These are phyloP conservation scores for Dasyornis broadbenti DNA, from an alignment of 2,113 vertebrate genomes.

Conservation along the genomic window DNA sequence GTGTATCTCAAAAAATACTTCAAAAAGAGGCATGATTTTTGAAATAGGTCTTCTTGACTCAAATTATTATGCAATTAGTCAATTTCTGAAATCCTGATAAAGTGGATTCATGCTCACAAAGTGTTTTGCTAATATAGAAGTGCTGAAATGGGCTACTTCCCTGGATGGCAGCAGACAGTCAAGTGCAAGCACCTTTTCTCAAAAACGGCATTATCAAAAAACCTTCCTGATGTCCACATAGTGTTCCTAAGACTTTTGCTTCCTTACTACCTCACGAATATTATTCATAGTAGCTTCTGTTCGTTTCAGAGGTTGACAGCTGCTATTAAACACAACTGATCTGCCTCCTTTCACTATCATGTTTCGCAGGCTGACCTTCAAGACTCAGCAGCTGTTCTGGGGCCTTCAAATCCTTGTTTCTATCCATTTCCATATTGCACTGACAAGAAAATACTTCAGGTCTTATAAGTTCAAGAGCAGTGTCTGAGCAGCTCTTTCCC, in stretches of 20 bases:
- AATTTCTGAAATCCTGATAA: neutral
- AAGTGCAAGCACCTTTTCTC: neutral
- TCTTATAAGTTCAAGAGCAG: neutral
- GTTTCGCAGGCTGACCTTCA: neutral
- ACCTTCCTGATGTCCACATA: neutral
- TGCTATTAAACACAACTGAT: neutral
- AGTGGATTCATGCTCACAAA: neutral
- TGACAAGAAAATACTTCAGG: neutral
- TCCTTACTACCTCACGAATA: neutral
- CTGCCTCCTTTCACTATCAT: neutral
- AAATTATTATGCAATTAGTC: neutral
- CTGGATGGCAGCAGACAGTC: neutral
- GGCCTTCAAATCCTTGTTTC: neutral
- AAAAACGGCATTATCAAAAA: neutral
- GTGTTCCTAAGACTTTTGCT: neutral
- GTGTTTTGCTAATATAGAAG: neutral
- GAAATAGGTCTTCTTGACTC: neutral
- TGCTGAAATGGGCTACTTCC: neutral
- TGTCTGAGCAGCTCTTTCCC: neutral
- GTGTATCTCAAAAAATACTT: neutral
- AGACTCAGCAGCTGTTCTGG: neutral
- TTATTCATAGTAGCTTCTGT: neutral
- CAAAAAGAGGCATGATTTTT: neutral
- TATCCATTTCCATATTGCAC: neutral
- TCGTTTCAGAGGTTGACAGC: neutral